Base-by-base conservation (phyloP, 1,140 invertebrate species). In the Calephelis nemesis region DNA sequence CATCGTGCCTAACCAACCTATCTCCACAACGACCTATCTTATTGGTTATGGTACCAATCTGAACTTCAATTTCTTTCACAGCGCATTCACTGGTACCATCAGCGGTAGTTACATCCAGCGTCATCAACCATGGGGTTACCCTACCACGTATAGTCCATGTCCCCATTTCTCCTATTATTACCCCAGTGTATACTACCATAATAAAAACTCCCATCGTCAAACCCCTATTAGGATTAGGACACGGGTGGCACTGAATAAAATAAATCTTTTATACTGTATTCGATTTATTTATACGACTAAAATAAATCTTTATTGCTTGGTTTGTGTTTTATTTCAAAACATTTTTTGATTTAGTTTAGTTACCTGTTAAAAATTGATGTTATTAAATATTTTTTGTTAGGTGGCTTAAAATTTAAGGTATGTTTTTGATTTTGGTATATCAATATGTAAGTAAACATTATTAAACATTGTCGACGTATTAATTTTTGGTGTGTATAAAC, bases 81-180 rank as follows among this genome's bases (percentile, higher is more conserved):
- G 77, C 69, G 60, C 58, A 71, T 62, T 48, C 62, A 39, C 68
- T 73, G 72, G 69, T 67, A 65, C 67, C 68, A 65, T 74, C 68
- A 47, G 73, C 68, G 66, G 71, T 75, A 19, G 67, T 74, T 60
- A 78, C 72, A 65, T 82, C 79, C 15, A 82, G 74, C 69, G 58
- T 81, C 63, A 68, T 85, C 73, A 81, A 84, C 72, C 83, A 85
- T 62, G 83, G 84, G 13, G 47, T 82, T 11, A 71, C 76, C 39
- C 39, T 84, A 39, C 79, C 82, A 47, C 63, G 52, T 49, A 52
- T 76, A 64, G 39, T 66, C n/a, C 47, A 60, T 8, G 62, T 77
- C 42, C 50, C 68, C 45, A 63, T 70, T 10, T 39, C 73, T 7
- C 77, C 79, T 1, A 73, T 84, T 9, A 63, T 81, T 63, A 79